These are phyloP conservation scores for Nephrocerus scutellatus DNA, from an alignment of 2,888 invertebrate species.

Conservation along the genomic window DNA sequence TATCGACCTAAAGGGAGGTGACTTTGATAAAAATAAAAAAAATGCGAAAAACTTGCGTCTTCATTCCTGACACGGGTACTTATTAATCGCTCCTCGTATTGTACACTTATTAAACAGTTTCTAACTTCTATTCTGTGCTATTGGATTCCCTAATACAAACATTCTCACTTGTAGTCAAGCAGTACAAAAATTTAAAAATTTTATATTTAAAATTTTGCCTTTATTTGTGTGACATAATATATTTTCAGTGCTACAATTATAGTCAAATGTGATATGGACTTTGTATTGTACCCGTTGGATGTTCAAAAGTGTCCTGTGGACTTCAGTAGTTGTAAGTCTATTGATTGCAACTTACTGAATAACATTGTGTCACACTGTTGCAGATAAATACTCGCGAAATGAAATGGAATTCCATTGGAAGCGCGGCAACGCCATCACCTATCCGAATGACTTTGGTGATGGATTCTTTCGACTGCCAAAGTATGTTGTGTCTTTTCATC, in stretches of 20 bases:
- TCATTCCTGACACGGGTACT: too few species aligned
- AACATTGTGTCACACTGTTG: too few species aligned
- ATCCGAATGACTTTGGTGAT: conserved; percentile 51
- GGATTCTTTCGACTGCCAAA: conserved; percentile 55
- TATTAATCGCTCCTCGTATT: too few species aligned
- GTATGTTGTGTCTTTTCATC: conserved; percentile 58
- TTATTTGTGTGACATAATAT: conserved; percentile 7
- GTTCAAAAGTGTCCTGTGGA: conserved; percentile 59
- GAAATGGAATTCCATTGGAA: conserved; percentile 60
- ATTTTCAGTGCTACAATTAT: conserved; percentile 55
- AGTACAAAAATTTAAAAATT: too few species aligned
- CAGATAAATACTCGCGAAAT: conserved; percentile 57
- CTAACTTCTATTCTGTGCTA: too few species aligned
- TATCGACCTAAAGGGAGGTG: too few species aligned
- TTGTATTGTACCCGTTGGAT: conserved; percentile 57
- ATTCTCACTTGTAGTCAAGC: too few species aligned
- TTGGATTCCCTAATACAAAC: too few species aligned
- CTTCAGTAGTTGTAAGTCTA: conserved; percentile 60
- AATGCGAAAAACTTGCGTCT: too few species aligned
- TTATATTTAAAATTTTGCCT: too few species aligned
- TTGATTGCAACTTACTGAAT: conserved; percentile 4
- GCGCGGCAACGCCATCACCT: conserved; percentile 51
- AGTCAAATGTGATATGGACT: conserved; percentile 61
- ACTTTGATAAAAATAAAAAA: too few species aligned
- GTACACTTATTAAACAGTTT: too few species aligned